phyloP scores from a whole-genome alignment of 1,140 invertebrate species.

The Plutomurus gul region DNA sequence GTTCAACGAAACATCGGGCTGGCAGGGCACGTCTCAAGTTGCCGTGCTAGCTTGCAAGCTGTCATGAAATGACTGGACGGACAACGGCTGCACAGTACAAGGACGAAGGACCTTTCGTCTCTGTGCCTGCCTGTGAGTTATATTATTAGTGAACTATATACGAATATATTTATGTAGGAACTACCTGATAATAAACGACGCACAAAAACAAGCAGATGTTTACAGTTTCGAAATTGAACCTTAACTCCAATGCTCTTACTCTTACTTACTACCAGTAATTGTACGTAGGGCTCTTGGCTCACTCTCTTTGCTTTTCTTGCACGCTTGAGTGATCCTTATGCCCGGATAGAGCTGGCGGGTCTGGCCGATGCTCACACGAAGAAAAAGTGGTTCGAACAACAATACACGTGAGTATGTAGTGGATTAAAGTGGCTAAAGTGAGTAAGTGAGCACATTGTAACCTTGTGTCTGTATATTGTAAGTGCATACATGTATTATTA shows the following conservation, averaged over 20 bases:
- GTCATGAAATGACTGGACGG: neutral
- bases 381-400: neutral
- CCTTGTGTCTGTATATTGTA: too few relatives aligned
- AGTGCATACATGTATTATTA: neutral
- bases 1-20: neutral
- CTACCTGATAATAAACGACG: too few relatives aligned
- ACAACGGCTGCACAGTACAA: constrained; percentile 2
- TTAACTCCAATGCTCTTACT: neutral
- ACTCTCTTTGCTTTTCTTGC: constrained; percentile 6
- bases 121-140: too few relatives aligned
- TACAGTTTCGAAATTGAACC: neutral
- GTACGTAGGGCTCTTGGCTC: neutral
- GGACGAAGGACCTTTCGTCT: neutral
- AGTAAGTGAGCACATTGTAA: too few relatives aligned
- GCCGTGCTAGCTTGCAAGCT: neutral
- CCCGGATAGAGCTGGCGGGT: neutral
- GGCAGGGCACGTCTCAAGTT: neutral
- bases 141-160: too few relatives aligned
- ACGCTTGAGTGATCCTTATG: constrained; percentile 26
- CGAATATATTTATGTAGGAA: too few relatives aligned
- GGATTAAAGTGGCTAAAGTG: neutral
- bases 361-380: neutral
- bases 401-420: neutral
- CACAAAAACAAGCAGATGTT: constrained; percentile 18
- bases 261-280: neutral